Evolutionary conservation across 2,888 invertebrate species (phyloP), one percentile per base, ranked within the genome.

Genomic region (Incurvaria masculella): DNA sequence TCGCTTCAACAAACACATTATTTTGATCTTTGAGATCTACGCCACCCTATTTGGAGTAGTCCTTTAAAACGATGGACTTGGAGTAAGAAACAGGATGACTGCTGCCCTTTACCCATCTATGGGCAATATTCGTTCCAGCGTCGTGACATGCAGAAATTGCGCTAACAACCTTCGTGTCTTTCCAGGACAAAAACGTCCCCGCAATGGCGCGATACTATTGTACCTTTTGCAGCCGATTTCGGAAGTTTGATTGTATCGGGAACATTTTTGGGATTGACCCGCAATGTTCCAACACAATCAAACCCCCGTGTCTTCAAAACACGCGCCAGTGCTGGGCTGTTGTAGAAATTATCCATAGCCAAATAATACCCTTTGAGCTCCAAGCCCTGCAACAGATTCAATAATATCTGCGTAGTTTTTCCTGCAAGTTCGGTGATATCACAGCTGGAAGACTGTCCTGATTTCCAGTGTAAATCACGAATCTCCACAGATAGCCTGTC

Each of bases 21-120:
- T 55, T 55, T 48, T 57, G 56, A 52, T 59, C 54, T 45, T 54
- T 57, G 1, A 51, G 51, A 55, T 57, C 55, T 38, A 56, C 49
- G 0, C 55, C 55, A 44, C 52, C 55, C 56, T 44, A 42, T 21
- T 10, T 42, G 43, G 56, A 56, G 26, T 56, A 59, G 23, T 56
- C 53, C 11, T 18, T 44, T 2, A 55, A 42, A 26, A 40, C 33
- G 4, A 53, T 39, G 1, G 56, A 56, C 26, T 55, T 55, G n/a
- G 48, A 46, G 18, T 3, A 4, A 4, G 8, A 10, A 16, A 41
- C 2, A 49, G 11, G 1, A 8, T 0, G 20, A 42, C 46, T 11
- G 52, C 54, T 2, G 51, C 51, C 45, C 16, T 53, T 6, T 43
- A 21, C 11, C 49, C 50, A 8, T 18, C 10, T 20, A 10, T 14